Evolutionary conservation across 2,797 vertebrate genomes (phyloP).

Genomic region (Neosalanx taihuensis): DNA sequence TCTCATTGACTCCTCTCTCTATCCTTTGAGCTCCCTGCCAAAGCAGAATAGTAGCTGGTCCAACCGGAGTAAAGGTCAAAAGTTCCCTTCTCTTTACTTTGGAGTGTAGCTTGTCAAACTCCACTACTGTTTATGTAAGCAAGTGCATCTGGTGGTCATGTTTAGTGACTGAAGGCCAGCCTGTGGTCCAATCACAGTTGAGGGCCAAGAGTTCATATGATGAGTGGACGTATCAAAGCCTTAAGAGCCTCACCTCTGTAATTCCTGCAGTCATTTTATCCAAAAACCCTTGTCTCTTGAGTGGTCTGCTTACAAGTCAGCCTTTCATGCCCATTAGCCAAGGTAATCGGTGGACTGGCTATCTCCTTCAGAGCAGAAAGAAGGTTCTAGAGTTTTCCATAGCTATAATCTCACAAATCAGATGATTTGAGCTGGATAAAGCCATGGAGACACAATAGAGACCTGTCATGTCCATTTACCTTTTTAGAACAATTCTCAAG

Average conservation of each 20-base stretch:
- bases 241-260: constrained; percentile 1
- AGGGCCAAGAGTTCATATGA: not conserved
- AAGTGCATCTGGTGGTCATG: too few relatives aligned
- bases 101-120: too few relatives aligned
- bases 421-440: not conserved
- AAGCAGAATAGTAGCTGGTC: too few relatives aligned
- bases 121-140: too few relatives aligned
- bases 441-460: not conserved
- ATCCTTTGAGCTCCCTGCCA: too few relatives aligned
- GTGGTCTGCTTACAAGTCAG: not conserved
- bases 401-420: not conserved
- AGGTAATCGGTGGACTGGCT: not conserved
- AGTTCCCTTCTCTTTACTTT: too few relatives aligned
- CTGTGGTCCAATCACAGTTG: not conserved
- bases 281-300: not conserved
- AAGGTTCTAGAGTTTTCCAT: not conserved
- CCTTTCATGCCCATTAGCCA: not conserved
- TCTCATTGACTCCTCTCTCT: not conserved
- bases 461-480: constrained; percentile 1
- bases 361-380: not conserved
- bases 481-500: not conserved
- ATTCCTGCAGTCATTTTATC: not conserved
- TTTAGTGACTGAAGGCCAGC: too few relatives aligned
- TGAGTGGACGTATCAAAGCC: not conserved
- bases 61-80: too few relatives aligned